Conservation (phyloP, 2,888 invertebrate genomes). For the Dryocosmus kuriphilus region DNA sequence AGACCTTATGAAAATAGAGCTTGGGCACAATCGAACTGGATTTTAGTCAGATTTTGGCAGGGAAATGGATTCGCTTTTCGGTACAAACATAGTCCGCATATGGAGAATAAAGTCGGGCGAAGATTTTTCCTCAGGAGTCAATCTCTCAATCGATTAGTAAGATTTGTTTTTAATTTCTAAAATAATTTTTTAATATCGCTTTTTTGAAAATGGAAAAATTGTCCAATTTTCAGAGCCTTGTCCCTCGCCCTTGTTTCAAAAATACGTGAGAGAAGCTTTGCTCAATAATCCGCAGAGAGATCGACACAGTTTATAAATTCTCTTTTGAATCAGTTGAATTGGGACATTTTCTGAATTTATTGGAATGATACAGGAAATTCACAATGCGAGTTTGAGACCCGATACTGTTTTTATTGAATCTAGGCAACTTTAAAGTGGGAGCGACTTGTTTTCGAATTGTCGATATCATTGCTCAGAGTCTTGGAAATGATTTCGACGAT, state of each 20-base stretch:
- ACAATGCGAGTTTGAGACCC: conserved; percentile 81
- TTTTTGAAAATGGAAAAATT: neutral
- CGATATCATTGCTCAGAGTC: conserved; percentile 87
- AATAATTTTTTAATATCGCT: neutral
- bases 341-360: conserved; percentile 94
- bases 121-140: conserved; percentile 77
- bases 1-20: conserved; percentile 90
- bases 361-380: conserved; percentile 89
- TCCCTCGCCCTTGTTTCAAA: conserved; percentile 84
- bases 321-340: conserved; percentile 89
- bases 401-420: conserved; percentile 84
- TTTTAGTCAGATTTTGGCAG: conserved; percentile 90
- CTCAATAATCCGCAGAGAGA: conserved; percentile 81
- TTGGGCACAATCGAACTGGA: conserved; percentile 92
- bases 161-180: conserved; percentile 46
- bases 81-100: conserved; percentile 80
- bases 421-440: conserved; percentile 89
- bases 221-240: conserved; percentile 81
- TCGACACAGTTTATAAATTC: conserved; percentile 87
- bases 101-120: conserved; percentile 76
- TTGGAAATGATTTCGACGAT: conserved; percentile 88
- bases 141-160: conserved; percentile 75
- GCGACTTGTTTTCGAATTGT: conserved; percentile 90
- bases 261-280: conserved; percentile 83
- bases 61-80: conserved; percentile 90